Conservation (phyloP, 2,797 vertebrate genomes). For the Intellagama lesueurii region DNA sequence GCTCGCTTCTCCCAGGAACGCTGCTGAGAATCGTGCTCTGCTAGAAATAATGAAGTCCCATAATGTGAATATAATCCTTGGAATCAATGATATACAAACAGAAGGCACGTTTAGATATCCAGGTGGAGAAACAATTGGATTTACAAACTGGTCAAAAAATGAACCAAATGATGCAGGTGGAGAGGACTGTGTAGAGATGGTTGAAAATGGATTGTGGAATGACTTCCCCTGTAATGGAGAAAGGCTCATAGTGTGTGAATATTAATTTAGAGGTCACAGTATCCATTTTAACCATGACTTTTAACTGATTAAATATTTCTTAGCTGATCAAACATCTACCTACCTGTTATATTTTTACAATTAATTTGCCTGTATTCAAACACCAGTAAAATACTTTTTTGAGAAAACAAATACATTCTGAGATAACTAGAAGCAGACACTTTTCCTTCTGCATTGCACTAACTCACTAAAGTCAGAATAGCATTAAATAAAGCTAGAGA, state of each 20-base stretch:
- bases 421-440: background rate
- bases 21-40: background rate
- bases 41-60: background rate
- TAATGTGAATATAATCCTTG: background rate
- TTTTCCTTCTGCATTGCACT: background rate
- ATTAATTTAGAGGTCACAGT: background rate
- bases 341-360: background rate
- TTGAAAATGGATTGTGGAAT: constrained; percentile 13
- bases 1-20: constrained; percentile 47
- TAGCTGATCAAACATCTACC: no score
- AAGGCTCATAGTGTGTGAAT: background rate
- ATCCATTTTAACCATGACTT: background rate
- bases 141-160: background rate
- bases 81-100: constrained; percentile 17
- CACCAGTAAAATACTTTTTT: background rate
- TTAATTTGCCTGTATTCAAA: background rate
- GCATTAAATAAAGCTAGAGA: background rate
- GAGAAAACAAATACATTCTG: background rate
- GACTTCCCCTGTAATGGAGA: background rate
- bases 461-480: background rate
- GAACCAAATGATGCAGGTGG: constrained; percentile 21
- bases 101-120: constrained; percentile 19
- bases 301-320: background rate
- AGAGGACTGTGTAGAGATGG: background rate
- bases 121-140: background rate